Conservation (phyloP, 1,140 invertebrate genomes). For the Macrobrachium rosenbergii region DNA sequence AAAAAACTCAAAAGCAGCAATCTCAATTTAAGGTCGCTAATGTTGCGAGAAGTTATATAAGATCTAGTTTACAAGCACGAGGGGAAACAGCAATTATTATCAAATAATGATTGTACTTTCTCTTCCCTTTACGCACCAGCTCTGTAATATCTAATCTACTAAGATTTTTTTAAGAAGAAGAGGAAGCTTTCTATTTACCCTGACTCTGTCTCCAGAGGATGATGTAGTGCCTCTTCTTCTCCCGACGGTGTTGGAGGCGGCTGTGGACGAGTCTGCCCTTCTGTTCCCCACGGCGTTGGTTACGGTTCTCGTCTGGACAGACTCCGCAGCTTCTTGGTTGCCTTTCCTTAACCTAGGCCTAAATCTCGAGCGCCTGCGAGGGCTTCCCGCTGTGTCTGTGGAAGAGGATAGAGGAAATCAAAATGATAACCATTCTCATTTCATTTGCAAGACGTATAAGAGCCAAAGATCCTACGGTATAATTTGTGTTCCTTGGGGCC, state of each 20-base stretch:
- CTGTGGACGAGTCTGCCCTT: not conserved
- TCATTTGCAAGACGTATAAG: not conserved
- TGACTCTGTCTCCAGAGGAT: constrained; percentile 7
- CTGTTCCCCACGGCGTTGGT: constrained; percentile 21
- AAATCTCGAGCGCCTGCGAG: constrained; percentile 17
- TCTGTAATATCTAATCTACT: not conserved
- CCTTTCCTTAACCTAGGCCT: not conserved
- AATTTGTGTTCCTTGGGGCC: too few relatives aligned
- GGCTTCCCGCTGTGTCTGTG: not conserved
- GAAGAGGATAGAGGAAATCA: not conserved
- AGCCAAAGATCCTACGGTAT: too few relatives aligned
- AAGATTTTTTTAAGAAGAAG: not conserved
- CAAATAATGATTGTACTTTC: too few relatives aligned
- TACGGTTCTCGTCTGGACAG: constrained; percentile 27
- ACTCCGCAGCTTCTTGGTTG: constrained; percentile 9
- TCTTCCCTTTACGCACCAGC: too few relatives aligned
- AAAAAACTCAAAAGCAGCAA: too few relatives aligned
- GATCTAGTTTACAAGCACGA: too few relatives aligned
- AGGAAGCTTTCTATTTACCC: not conserved
- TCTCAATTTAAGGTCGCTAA: too few relatives aligned
- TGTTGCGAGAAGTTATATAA: too few relatives aligned
- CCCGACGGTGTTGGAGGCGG: constrained; percentile 2
- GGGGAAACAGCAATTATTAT: too few relatives aligned
- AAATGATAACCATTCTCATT: not conserved
- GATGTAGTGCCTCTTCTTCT: not conserved